A percentile compares a stretch with the other conserved stretches of the same genome.
phyloP scores from a whole-genome alignment of 2,113 vertebrate genomes.

The Psittacus erithacus region DNA sequence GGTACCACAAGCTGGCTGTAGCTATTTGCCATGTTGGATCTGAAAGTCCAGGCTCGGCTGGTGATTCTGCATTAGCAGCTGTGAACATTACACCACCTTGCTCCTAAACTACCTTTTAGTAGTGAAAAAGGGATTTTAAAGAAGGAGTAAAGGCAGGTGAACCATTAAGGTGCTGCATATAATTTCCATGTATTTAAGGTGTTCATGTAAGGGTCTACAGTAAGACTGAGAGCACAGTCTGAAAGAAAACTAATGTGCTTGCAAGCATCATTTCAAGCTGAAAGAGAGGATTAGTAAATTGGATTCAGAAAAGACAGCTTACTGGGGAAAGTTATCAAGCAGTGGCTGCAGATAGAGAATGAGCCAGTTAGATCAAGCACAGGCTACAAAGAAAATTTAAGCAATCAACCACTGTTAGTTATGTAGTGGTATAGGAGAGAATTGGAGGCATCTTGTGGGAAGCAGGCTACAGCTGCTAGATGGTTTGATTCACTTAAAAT shows the following conservation, averaged over 20 bases:
- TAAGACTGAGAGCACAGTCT: not conserved
- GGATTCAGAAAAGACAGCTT: not conserved
- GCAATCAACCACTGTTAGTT: not conserved
- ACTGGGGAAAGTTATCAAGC: not conserved
- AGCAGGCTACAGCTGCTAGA: not conserved
- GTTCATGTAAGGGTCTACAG: not conserved
- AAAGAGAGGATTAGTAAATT: not conserved
- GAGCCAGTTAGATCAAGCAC: not conserved
- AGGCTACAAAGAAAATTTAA: not conserved
- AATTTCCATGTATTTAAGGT: not conserved
- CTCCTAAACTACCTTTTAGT: not conserved
- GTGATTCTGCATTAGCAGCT: not conserved
- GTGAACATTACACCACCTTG: not conserved
- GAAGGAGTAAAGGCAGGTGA: not conserved
- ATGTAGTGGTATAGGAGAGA: not conserved
- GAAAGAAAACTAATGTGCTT: not conserved
- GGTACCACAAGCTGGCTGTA: not conserved
- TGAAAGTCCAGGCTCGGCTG: not conserved
- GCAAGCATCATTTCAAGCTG: not conserved
- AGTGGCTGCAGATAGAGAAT: not conserved
- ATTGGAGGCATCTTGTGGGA: conserved; percentile 4
- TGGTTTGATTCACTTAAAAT: not conserved
- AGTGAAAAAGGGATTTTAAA: not conserved
- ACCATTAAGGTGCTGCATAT: not conserved
- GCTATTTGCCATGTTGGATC: not conserved